These are phyloP conservation scores for Liasis olivaceus DNA, from an alignment of 2,797 vertebrate genomes.

Conservation along the genomic window DNA sequence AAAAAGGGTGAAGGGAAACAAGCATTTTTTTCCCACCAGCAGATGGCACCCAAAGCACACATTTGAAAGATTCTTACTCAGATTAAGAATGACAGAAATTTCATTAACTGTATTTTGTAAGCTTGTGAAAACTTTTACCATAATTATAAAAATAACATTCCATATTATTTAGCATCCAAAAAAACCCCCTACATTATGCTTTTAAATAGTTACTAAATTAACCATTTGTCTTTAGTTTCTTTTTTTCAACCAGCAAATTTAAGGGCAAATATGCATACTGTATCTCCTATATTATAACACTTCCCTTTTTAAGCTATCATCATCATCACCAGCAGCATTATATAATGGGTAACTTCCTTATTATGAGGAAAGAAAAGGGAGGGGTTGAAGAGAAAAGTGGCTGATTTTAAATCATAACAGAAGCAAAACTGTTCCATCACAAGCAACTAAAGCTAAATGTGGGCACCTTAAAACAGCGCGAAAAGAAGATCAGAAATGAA, in stretches of 20 bases:
- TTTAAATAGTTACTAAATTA: not conserved
- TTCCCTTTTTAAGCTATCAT: not conserved
- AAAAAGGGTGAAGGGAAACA: not conserved
- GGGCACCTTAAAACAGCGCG: not conserved
- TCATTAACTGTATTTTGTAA: not conserved
- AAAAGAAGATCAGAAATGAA: not conserved
- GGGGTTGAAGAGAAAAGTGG: not conserved
- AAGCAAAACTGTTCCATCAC: not conserved
- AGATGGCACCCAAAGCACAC: constrained; percentile 19
- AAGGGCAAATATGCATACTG: not conserved
- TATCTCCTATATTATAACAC: not conserved
- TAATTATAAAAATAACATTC: not conserved
- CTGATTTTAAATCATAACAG: not conserved
- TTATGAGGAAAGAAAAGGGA: not conserved
- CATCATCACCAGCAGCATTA: not conserved
- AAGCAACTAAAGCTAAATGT: not conserved
- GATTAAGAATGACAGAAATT: not conserved
- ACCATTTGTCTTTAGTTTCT: not conserved
- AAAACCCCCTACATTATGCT: not conserved
- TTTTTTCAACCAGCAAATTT: not conserved
- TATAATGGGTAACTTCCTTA: not conserved
- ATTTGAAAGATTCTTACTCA: not conserved
- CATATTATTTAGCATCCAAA: not conserved
- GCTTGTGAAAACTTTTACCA: not conserved
- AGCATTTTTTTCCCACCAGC: not conserved